Conservation (phyloP, 92 coral and sea anemone species). For the Desmophyllum pertusum region DNA sequence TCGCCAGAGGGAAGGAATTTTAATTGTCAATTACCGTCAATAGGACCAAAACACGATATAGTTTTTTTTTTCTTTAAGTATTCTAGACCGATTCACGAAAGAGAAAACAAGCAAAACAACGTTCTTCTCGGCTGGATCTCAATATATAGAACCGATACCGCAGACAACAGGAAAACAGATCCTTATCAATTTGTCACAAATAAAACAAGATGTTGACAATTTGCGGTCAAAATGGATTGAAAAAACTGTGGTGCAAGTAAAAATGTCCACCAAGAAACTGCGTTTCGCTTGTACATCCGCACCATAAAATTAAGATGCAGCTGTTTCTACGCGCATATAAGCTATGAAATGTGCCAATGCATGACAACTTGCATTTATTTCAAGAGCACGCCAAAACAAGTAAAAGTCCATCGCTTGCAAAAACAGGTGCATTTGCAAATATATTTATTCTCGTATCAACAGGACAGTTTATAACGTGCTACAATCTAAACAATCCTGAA, state of each 20-base stretch:
- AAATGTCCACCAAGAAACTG: neutral
- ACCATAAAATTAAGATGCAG: too few relatives aligned
- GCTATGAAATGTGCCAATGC: neutral
- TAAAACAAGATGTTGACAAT: slow-evolving; percentile 14
- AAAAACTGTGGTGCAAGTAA: neutral
- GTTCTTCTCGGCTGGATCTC: neutral
- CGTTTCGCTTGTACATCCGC: neutral
- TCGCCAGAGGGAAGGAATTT: neutral
- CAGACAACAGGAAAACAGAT: neutral
- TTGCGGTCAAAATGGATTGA: neutral
- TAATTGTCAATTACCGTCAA: neutral
- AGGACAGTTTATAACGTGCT: slow-evolving; percentile 2
- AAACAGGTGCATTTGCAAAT: slow-evolving; percentile 23
- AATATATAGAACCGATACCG: neutral
- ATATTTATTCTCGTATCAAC: slow-evolving; percentile 6
- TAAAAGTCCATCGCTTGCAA: neutral
- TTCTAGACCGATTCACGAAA: neutral
- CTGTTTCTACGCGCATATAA: too few relatives aligned
- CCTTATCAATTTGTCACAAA: slow-evolving; percentile 19
- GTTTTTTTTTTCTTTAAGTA: neutral
- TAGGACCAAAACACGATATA: neutral
- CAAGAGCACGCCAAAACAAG: neutral
- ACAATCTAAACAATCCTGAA: slow-evolving; percentile 22
- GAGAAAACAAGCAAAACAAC: neutral
- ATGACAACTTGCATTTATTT: neutral